phyloP scores from a whole-genome alignment of 2,113 vertebrate genomes.

The Formicarius rufipectus region DNA sequence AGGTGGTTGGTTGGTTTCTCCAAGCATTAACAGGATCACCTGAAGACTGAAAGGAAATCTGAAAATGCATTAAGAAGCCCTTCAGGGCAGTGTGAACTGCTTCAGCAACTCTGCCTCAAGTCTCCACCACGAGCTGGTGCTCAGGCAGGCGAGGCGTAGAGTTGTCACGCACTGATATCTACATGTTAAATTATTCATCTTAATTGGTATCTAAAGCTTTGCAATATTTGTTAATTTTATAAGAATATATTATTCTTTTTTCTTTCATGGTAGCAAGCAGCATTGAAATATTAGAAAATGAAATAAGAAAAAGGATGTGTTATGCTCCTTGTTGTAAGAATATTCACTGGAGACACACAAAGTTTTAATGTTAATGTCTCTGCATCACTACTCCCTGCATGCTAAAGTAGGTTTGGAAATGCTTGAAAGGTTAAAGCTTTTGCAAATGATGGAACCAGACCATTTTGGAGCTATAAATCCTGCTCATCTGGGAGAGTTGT shows the following conservation, averaged over 20 bases:
- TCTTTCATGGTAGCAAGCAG: not conserved
- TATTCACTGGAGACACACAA: slow-evolving; percentile 54
- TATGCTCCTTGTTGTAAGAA: slow-evolving; percentile 25
- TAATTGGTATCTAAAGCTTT: slow-evolving; percentile 30
- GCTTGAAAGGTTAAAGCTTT: slow-evolving; percentile 68
- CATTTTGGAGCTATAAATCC: slow-evolving; percentile 62
- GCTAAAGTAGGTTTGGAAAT: slow-evolving; percentile 53
- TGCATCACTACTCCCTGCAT: slow-evolving; percentile 50
- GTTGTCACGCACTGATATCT: not conserved
- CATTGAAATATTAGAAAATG: slow-evolving; percentile 19
- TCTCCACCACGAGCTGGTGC: not conserved
- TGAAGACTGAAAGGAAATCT: slow-evolving; percentile 27
- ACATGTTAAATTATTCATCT: slow-evolving; percentile 13
- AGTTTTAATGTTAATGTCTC: slow-evolving; percentile 60
- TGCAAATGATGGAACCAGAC: slow-evolving; percentile 56
- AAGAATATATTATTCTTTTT: not conserved
- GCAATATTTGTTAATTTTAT: slow-evolving; percentile 5
- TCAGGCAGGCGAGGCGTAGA: not conserved
- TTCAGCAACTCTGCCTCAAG: not conserved
- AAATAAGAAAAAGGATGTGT: not conserved
- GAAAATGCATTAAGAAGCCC: not conserved
- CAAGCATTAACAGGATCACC: not conserved
- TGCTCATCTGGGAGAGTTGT: slow-evolving; percentile 55
- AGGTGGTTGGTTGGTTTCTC: not conserved
- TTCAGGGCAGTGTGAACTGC: slow-evolving; percentile 3